Evolutionary conservation across 2,797 vertebrate genomes (phyloP), one percentile per base, ranked within the genome.

Genomic region (Enteromius fasciolatus): DNA sequence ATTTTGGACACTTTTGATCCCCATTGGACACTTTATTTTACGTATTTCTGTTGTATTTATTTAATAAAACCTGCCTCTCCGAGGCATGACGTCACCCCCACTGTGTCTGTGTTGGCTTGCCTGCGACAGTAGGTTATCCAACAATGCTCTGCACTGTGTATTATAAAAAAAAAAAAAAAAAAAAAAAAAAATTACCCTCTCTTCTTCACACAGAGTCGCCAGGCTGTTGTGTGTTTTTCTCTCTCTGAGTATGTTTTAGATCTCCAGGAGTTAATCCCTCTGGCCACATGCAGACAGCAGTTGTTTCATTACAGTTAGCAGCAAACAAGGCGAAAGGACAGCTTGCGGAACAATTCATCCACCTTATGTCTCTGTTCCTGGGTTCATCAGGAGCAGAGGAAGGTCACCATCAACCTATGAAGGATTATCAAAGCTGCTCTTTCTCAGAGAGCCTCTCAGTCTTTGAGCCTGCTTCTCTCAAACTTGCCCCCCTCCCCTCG

Each of bases 221-320:
- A 31, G 41, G 9, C 39, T 61, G 52, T 52, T 33, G 18, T 66
- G 63, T 46, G 48, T 15, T 69, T 61, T 23, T 57, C 23, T 67
- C n/a, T 69, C 33, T 39, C 4, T 52, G 12, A 54, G 28, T 67
- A 63, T 83, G 84, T 81, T 63, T 82, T 85, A 84, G 89, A 90
- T 91, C 90, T 82, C 52, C 83, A 70, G 85, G 87, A 90, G 86
- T 84, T 82, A 89, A 89, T 91, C 87, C 88, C 88, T 83, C 81
- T 79, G 89, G 91, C 89, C 86, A 91, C 87, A 87, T 90, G 83
- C 84, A 87, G 91, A 87, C 90, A 66, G 68, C 84, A 83, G 84
- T 86, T 90, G 89, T 91, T 94, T 93, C 93, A 94, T 93, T 92
- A 91, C 90, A 88, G 90, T 89, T 92, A 91, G 87, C 86, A 90